Base-by-base conservation (phyloP, 2,113 vertebrate species). In the Vulpes ferrilata region DNA sequence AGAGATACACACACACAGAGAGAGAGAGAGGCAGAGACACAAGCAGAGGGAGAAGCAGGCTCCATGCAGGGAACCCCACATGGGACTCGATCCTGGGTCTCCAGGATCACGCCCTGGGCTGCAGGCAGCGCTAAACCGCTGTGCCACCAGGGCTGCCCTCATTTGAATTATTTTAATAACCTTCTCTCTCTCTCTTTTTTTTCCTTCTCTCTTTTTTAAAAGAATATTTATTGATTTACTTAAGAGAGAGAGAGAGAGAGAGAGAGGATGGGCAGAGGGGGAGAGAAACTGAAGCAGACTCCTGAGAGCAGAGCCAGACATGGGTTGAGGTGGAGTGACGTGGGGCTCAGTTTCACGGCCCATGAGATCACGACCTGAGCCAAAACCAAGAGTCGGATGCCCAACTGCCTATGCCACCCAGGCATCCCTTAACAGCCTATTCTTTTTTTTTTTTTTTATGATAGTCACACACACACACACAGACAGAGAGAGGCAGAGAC, bases 271-370 rank as follows among this genome's bases (percentile, higher is more conserved):
- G n/a, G n/a, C 9, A 38, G n/a, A 71, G 69, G 32, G 19, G 20
- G 69, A 71, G n/a, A 71, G 69, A 71, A 71, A 35, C 19, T 20
- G 15, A 35, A 35, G 69, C n/a, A 71, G 17, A 17, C 69, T 71
- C 69, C 64, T 35, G n/a, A 71, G 69, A 9, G 9, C 1, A 3
- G n/a, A 71, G 69, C 69, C 69, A 0, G 9, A 71, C 11, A 13
- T 2, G n/a, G n/a, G 69, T 43, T 43, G 43, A 43, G 43, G 43
- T 43, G 43, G 43, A 43, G 43, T 0, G 9, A 71, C 11, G 30
- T 2, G n/a, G n/a, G 69, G n/a, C n/a, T 71, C 9, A 0, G 0
- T 20, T n/a, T 71, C 69, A 22, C 19, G 2, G 15, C 19, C 59
- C 19, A 7, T 60, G 59, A 60, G 20, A 60, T 60, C 59, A 60